Evolutionary conservation across 2,888 invertebrate species (phyloP).

Genomic region (Ditula angustiorana): DNA sequence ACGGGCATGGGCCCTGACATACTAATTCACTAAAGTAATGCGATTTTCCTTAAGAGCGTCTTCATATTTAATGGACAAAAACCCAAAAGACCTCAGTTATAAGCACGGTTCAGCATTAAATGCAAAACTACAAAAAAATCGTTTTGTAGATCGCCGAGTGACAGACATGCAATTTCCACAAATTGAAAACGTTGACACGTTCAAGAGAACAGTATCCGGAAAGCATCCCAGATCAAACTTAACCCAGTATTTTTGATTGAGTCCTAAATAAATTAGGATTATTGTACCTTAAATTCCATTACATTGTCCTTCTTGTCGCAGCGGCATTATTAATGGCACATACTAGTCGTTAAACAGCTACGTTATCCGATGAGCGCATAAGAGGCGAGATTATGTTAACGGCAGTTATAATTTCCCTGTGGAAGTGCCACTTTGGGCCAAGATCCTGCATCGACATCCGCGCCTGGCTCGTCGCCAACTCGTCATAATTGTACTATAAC

Average conservation of each 20-base stretch:
- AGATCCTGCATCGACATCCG: slow-evolving; percentile 17
- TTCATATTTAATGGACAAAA: no score
- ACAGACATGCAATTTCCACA: no score
- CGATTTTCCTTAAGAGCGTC: slow-evolving; percentile 4
- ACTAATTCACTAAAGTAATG: slow-evolving; percentile 27
- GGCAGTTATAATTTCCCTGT: slow-evolving; percentile 20
- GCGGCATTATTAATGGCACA: slow-evolving; percentile 11
- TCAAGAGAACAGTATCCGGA: no score
- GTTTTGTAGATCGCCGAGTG: no score
- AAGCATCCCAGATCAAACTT: no score
- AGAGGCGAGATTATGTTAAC: slow-evolving; percentile 27
- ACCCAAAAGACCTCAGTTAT: no score
- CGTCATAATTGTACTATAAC: background rate
- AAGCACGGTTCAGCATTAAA: no score
- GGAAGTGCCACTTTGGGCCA: slow-evolving; percentile 21
- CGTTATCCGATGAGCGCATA: slow-evolving; percentile 8
- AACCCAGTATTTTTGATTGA: background rate
- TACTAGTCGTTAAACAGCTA: background rate
- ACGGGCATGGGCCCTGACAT: slow-evolving; percentile 18
- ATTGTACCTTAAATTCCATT: background rate
- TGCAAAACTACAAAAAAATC: no score
- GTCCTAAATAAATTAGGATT: background rate
- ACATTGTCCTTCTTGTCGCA: background rate
- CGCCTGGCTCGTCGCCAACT: slow-evolving; percentile 15
- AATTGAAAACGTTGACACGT: no score